Percentiles rank a stretch among this genome's conserved stretches.
Conservation (phyloP, 1,140 invertebrate genomes). For the Diuraphis noxia region DNA sequence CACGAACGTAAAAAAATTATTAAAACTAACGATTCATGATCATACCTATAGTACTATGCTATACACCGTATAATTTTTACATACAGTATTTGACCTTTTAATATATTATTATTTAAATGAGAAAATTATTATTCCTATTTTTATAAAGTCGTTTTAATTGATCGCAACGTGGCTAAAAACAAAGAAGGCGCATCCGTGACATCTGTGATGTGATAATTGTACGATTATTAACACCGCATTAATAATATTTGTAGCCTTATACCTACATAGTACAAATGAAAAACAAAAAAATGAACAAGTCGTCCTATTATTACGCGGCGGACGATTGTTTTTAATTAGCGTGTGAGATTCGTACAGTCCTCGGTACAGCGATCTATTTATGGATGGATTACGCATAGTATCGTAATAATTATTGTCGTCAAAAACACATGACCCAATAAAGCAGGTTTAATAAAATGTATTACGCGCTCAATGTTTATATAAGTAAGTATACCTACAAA, state of each 20-base stretch:
- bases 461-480: not conserved
- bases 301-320: not conserved
- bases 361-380: not conserved
- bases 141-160: not conserved
- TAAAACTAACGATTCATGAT: not conserved
- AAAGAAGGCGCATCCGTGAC: not conserved
- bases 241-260: not conserved
- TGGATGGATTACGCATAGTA: not conserved
- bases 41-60: not conserved
- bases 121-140: not conserved
- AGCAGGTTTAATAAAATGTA: not conserved
- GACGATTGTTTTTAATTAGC: slow-evolving; percentile 17
- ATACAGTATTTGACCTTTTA: not conserved
- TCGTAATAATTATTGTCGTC: not conserved
- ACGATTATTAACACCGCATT: not conserved
- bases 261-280: not conserved
- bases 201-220: not conserved
- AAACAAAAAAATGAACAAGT: not conserved
- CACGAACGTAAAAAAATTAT: not conserved
- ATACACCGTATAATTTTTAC: not conserved
- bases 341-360: not conserved
- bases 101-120: not conserved
- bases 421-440: not conserved
- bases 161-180: not conserved
- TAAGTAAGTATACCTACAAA: not conserved